Conservation (phyloP, 2,113 vertebrate genomes). For the Daphoenositta chrysoptera region DNA sequence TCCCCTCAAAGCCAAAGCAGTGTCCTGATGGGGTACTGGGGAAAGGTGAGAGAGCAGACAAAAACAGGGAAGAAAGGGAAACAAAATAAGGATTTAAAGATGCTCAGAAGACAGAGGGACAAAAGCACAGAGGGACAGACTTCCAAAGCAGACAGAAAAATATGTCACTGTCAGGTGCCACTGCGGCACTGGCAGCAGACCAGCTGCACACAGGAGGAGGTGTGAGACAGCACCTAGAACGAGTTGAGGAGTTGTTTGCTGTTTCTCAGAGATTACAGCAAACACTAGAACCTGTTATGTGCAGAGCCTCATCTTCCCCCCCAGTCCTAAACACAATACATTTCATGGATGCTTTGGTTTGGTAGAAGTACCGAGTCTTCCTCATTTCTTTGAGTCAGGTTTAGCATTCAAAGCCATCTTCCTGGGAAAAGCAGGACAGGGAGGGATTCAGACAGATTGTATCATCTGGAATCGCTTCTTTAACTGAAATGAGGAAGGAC, state of each 20-base stretch:
- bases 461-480: not conserved
- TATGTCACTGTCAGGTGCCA: not conserved
- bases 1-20: not conserved
- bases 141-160: not conserved
- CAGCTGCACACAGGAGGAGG: not conserved
- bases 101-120: not conserved
- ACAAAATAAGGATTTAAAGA: not conserved
- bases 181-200: not conserved
- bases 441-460: not conserved
- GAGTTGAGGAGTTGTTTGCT: not conserved
- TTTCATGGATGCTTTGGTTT: not conserved
- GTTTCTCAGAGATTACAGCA: not conserved
- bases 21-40: not conserved
- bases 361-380: not conserved
- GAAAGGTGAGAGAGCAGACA: not conserved
- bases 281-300: accelerated
- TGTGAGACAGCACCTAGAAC: not conserved
- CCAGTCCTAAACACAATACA: not conserved
- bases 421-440: not conserved
- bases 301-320: not conserved
- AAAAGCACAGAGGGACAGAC: not conserved
- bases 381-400: not conserved
- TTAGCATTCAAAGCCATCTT: not conserved
- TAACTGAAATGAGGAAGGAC: not conserved
- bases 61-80: not conserved